Conservation (phyloP, 1,140 invertebrate species). For the Ditylenchus dipsaci region DNA sequence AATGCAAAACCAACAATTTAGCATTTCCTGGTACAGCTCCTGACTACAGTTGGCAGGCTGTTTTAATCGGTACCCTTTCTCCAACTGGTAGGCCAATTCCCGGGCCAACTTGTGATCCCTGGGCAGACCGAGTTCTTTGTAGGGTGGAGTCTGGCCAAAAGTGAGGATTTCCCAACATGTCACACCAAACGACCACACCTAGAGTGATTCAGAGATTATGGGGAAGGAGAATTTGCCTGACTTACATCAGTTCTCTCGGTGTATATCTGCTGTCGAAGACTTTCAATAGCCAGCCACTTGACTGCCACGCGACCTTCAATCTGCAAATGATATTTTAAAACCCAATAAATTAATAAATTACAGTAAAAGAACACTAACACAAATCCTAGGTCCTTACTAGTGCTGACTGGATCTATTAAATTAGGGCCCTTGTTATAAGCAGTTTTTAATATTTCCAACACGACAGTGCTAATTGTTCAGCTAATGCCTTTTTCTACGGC, state of each 20-base stretch:
- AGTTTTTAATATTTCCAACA: no score
- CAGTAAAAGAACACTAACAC: no score
- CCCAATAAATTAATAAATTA: no score
- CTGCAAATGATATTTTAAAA: no score
- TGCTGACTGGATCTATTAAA: no score
- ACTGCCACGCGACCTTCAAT: constrained; percentile 75
- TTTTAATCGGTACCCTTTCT: constrained; percentile 41
- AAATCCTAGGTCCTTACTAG: no score
- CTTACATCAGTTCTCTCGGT: constrained; percentile 91
- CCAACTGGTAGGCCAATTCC: constrained; percentile 39
- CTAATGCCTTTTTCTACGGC: no score
- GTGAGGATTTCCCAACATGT: constrained; percentile 95
- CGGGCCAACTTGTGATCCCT: constrained; percentile 24
- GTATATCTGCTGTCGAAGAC: constrained; percentile 88
- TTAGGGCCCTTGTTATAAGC: no score
- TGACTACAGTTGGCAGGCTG: constrained; percentile 50
- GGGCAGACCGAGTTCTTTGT: constrained; percentile 35
- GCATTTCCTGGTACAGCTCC: constrained; percentile 46
- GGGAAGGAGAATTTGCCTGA: background rate
- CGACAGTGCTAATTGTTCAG: no score
- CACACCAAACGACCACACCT: constrained; percentile 87
- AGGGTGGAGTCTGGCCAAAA: constrained; percentile 83
- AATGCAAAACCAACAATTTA: constrained; percentile 36
- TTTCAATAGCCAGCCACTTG: constrained; percentile 95
- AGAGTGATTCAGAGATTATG: background rate